A percentile compares a stretch with the other conserved stretches of the same genome.
These are phyloP conservation scores for Copidosoma aretas DNA, from an alignment of 2,888 invertebrate species.

Conservation along the genomic window DNA sequence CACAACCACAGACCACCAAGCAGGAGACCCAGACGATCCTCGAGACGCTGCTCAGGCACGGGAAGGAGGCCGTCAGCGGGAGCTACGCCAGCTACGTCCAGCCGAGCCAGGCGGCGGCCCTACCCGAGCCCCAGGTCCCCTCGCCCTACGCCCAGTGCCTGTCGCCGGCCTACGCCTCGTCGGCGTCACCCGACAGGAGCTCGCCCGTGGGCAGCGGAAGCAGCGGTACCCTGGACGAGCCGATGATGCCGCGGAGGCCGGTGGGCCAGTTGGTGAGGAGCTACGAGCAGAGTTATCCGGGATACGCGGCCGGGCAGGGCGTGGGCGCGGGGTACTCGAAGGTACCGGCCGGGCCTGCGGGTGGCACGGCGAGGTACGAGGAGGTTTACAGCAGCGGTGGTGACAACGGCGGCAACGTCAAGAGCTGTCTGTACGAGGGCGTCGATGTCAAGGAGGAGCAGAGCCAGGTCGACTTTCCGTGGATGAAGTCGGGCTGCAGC, in stretches of 20 bases:
- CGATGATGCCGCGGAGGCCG: slow-evolving; percentile 40
- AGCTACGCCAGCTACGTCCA: slow-evolving; percentile 33
- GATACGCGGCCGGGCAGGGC: slow-evolving; percentile 20
- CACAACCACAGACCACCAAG: slow-evolving; percentile 44
- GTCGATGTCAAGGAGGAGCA: slow-evolving; percentile 46
- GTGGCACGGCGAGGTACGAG: slow-evolving; percentile 1
- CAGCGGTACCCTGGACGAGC: slow-evolving; percentile 39
- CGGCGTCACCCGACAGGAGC: slow-evolving; percentile 47
- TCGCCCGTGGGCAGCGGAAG: slow-evolving; percentile 43
- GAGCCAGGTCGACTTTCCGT: slow-evolving; percentile 47
- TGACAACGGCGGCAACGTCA: slow-evolving; percentile 43
- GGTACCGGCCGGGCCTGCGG: neutral
- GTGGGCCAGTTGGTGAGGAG: too few relatives aligned
- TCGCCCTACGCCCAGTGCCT: slow-evolving; percentile 37
- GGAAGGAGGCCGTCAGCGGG: slow-evolving; percentile 48
- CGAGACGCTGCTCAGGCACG: slow-evolving; percentile 51
- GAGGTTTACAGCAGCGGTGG: neutral
- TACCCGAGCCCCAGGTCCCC: slow-evolving; percentile 15
- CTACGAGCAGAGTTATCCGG: slow-evolving; percentile 6
- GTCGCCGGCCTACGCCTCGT: slow-evolving; percentile 51
- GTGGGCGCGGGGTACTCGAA: neutral
- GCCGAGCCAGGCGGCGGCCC: neutral
- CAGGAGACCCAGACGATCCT: slow-evolving; percentile 39
- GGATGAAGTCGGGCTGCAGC: slow-evolving; percentile 53
- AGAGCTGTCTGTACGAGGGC: slow-evolving; percentile 40